phyloP scores from a whole-genome alignment of 1,140 invertebrate species.

The Zaprionus kolodkinae region DNA sequence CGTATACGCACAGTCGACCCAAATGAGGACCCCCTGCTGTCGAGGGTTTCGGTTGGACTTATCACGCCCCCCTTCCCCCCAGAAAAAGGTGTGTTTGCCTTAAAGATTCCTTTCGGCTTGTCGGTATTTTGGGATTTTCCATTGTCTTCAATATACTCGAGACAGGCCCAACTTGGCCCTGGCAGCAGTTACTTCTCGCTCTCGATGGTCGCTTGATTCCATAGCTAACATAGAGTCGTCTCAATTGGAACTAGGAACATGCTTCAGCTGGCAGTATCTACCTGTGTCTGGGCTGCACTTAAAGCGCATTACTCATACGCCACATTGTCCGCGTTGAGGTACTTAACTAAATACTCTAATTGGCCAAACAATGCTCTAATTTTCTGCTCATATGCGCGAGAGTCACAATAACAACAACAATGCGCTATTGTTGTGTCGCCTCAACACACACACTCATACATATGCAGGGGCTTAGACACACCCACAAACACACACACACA shows the following conservation, averaged over 20 bases:
- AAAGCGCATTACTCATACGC: conserved; percentile 64
- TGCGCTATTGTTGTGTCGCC: conserved; percentile 61
- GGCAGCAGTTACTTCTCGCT: conserved; percentile 1
- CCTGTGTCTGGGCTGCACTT: conserved; percentile 3
- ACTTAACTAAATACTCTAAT: conserved; percentile 73
- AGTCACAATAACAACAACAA: conserved; percentile 55
- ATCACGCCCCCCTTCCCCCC: neutral
- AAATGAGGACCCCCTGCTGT: conserved; percentile 1
- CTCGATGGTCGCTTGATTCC: neutral
- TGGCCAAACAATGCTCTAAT: conserved; percentile 77
- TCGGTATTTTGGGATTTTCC: too few species aligned
- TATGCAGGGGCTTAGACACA: conserved; percentile 12
- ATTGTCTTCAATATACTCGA: too few species aligned
- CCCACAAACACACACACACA: conserved; percentile 19
- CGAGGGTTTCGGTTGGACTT: conserved; percentile 33
- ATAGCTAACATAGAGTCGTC: too few species aligned
- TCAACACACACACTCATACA: neutral
- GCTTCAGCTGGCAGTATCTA: conserved; percentile 2
- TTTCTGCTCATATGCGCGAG: conserved; percentile 52
- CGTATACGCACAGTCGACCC: conserved; percentile 36
- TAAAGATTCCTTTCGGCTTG: neutral
- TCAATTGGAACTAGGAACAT: neutral
- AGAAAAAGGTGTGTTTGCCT: conserved; percentile 39
- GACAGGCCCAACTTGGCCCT: too few species aligned
- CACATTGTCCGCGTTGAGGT: conserved; percentile 20